phyloP scores from a whole-genome alignment of 2,797 vertebrate genomes.

The Pelodytes ibericus region DNA sequence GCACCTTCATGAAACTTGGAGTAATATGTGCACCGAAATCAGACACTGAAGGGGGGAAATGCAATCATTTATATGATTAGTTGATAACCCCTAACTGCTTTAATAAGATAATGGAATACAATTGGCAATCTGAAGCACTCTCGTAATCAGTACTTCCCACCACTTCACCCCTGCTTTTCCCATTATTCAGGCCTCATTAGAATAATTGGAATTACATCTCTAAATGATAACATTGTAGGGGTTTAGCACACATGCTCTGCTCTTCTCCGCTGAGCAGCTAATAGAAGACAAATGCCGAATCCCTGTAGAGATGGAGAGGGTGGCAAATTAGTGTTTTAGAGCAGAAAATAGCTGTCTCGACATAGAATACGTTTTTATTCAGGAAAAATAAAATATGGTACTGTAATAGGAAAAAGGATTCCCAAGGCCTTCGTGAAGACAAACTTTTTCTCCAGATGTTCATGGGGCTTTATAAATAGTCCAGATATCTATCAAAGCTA shows the following conservation, averaged over 20 bases:
- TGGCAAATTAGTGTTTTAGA: slow-evolving; percentile 19
- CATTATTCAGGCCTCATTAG: slow-evolving; percentile 45
- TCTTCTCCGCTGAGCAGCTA: slow-evolving; percentile 9
- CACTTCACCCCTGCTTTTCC: slow-evolving; percentile 28
- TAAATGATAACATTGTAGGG: slow-evolving; percentile 32
- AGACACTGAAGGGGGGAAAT: slow-evolving; percentile 8
- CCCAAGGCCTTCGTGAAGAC: slow-evolving; percentile 3
- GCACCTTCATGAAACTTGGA: background rate
- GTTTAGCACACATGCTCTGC: slow-evolving; percentile 17
- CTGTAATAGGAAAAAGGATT: background rate
- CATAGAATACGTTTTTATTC: no score
- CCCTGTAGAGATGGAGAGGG: slow-evolving; percentile 20
- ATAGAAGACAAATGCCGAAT: slow-evolving; percentile 3
- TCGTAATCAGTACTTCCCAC: slow-evolving; percentile 33
- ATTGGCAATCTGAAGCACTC: slow-evolving; percentile 30
- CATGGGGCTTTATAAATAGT: slow-evolving; percentile 30
- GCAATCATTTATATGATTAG: background rate
- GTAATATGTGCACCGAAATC: slow-evolving; percentile 9
- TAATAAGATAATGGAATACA: slow-evolving; percentile 42
- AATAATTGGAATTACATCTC: slow-evolving; percentile 48
- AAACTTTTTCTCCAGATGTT: slow-evolving; percentile 14
- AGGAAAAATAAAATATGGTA: background rate
- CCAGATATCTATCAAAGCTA: slow-evolving; percentile 5
- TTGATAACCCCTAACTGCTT: slow-evolving; percentile 14
- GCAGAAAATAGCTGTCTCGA: background rate